A percentile compares a stretch with the other conserved stretches of the same genome.
Evolutionary conservation across 2,797 vertebrate genomes (phyloP).

Genomic region (Centroberyx gerrardi): DNA sequence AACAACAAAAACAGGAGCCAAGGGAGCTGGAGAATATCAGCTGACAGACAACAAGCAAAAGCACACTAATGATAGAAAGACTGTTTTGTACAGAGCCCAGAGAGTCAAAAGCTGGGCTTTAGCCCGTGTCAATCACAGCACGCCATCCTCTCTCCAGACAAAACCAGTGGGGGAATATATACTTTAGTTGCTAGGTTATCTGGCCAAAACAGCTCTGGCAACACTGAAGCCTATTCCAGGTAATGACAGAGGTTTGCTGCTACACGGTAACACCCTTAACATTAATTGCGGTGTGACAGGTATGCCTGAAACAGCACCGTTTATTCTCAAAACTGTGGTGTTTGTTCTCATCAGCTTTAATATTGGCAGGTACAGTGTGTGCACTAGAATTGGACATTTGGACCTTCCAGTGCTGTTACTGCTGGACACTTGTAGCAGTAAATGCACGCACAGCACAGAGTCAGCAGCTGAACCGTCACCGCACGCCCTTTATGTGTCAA

Average conservation of each 20-base stretch:
- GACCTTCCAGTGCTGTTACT: background rate
- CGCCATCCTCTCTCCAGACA: constrained; percentile 48
- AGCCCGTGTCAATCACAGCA: constrained; percentile 56
- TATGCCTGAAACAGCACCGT: constrained; percentile 54
- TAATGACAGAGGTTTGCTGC: constrained; percentile 77
- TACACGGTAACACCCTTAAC: constrained; percentile 65
- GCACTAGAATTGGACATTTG: constrained; percentile 22
- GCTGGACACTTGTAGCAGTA: constrained; percentile 1
- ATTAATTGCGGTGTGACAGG: constrained; percentile 72
- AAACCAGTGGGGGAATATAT: constrained; percentile 46
- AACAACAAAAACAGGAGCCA: constrained; percentile 51
- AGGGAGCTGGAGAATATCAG: constrained; percentile 59
- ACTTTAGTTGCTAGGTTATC: constrained; percentile 71
- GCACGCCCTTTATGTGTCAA: constrained; percentile 2
- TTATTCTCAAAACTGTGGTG: constrained; percentile 41
- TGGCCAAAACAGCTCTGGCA: constrained; percentile 74
- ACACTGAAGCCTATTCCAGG: constrained; percentile 69
- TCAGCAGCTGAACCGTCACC: constrained; percentile 2
- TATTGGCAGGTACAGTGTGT: constrained; percentile 24
- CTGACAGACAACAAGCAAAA: constrained; percentile 51
- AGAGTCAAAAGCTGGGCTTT: constrained; percentile 49
- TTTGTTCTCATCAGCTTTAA: constrained; percentile 48
- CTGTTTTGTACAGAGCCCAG: constrained; percentile 45
- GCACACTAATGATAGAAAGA: constrained; percentile 44
- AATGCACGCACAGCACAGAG: background rate